These are phyloP conservation scores for Apteryx mantelli DNA, from an alignment of 2,113 vertebrate genomes.

Conservation along the genomic window DNA sequence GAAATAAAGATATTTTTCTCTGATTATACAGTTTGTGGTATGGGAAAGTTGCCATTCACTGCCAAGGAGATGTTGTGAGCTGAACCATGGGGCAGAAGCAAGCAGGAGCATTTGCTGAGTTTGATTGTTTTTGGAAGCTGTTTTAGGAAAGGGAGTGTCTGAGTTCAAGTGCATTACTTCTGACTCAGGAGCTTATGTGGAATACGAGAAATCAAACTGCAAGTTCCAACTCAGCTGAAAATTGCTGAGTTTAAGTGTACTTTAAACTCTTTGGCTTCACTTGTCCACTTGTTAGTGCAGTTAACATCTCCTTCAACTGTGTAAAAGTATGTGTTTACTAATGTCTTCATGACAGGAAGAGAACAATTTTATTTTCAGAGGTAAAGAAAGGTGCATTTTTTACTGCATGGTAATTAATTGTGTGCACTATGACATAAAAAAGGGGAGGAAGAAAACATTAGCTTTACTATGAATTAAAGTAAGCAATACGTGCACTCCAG, in stretches of 20 bases:
- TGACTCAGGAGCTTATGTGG: not conserved
- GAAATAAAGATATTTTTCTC: not conserved
- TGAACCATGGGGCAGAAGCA: not conserved
- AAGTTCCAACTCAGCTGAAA: not conserved
- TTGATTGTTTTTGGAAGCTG: not conserved
- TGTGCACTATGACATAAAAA: not conserved
- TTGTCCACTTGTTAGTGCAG: not conserved
- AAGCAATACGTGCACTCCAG: accelerated
- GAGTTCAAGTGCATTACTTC: not conserved
- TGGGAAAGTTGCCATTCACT: not conserved
- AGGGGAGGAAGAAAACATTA: not conserved
- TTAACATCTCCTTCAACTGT: not conserved
- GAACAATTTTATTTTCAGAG: not conserved
- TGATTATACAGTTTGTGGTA: not conserved
- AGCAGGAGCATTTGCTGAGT: not conserved
- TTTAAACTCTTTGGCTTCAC: not conserved
- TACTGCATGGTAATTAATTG: not conserved
- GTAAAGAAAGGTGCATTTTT: not conserved
- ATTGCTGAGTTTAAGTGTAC: not conserved
- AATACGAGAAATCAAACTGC: not conserved
- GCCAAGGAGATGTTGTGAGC: not conserved
- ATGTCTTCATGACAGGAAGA: not conserved
- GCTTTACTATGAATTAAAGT: not conserved
- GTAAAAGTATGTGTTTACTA: not conserved
- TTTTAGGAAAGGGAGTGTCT: not conserved